Evolutionary conservation across 1,140 invertebrate species (phyloP), one percentile per base, ranked within the genome.

Genomic region (Drosophila kanapiae): DNA sequence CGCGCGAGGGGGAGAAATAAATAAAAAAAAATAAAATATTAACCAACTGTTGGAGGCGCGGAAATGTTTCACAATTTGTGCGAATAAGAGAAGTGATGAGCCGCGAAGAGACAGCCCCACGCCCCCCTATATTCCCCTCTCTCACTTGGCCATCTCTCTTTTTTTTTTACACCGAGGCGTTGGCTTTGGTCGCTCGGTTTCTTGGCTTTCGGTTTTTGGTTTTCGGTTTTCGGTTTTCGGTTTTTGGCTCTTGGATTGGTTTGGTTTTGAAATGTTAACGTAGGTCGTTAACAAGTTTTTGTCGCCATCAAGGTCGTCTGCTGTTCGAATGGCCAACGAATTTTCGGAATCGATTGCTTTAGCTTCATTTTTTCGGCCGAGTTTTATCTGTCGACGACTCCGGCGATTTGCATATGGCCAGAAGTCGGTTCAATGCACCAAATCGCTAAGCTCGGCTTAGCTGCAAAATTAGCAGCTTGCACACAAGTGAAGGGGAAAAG

Each of bases 261-360:
- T 84, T 80, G 59, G 68, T 84, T 84, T 80, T 76, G 75, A 79
- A 86, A 82, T 82, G 76, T 86, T 82, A 76, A 72, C 76, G 76
- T 87, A 82, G 76, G 82, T 86, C 82, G 71, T 80, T 74, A 82
- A 87, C 72, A 71, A 87, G 82, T 85, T 85, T 70, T 70, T 64
- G 53, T 68, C 75, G 68, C 61, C 49, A 72, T 68, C 62, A 61
- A 62, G 70, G 63, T 75, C 57, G 78, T 40, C 67, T 42, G 72
- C 56, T 42, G 18, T n/a, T 60, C 51, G 65, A 59, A 49, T 70
- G 57, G 64, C 49, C 49, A 56, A 57, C 68, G 63, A 37, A 63
- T 78, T 78, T 49, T n/a, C n/a, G 37, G 35, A 11, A 64, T 57
- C 58, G 33, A 48, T 51, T 31, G 31, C 31, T 54, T 38, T 61